These are phyloP conservation scores for Andrena hattorfiana DNA, from an alignment of 2,888 invertebrate species.

Conservation along the genomic window DNA sequence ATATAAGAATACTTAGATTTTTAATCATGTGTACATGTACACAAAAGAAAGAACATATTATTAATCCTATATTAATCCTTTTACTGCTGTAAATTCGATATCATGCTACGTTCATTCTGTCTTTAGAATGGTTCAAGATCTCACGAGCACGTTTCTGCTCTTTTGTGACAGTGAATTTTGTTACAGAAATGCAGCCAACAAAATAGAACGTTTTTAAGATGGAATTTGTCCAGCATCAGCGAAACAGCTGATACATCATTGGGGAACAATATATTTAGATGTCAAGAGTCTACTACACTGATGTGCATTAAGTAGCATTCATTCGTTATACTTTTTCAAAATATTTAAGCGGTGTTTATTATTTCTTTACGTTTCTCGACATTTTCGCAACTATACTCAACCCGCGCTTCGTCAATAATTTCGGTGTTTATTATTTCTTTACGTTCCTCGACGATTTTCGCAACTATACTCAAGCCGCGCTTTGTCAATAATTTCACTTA, in stretches of 20 bases:
- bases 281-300: neutral
- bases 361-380: neutral
- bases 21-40: neutral
- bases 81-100: too few species aligned
- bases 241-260: neutral
- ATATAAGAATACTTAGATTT: too few species aligned
- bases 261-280: neutral
- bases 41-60: neutral
- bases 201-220: too few species aligned
- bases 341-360: neutral
- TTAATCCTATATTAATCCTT: too few species aligned
- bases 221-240: too few species aligned
- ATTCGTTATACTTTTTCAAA: neutral
- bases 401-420: neutral
- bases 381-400: neutral
- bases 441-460: neutral
- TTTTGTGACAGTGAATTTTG: too few species aligned
- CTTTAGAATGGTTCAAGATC: too few species aligned
- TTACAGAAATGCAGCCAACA: too few species aligned
- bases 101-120: too few species aligned
- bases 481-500: slow-evolving; percentile 21
- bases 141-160: too few species aligned
- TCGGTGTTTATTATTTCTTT: neutral
- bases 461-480: neutral
- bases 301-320: neutral